Conservation (phyloP, 1,140 invertebrate species). For the Microvelia longipes region DNA sequence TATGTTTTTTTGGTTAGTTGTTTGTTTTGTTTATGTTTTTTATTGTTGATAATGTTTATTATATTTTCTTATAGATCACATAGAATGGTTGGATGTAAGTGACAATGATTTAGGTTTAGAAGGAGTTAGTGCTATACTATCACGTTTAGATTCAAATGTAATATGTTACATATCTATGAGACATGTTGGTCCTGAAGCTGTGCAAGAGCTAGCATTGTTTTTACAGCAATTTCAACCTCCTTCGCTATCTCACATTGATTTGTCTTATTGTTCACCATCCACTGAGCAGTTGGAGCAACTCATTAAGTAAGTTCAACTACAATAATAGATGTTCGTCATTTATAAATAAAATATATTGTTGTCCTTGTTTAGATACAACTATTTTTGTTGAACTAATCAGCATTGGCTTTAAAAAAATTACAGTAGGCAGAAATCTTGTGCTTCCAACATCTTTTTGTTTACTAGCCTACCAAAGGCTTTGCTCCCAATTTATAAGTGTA, state of each 20-base stretch:
- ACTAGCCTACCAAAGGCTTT: too few species aligned
- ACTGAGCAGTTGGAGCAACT: slow-evolving; percentile 1
- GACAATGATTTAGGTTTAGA: slow-evolving; percentile 16
- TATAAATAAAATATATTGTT: too few species aligned
- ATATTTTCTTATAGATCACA: slow-evolving; percentile 3
- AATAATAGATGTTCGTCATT: too few species aligned
- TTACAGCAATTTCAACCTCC: slow-evolving; percentile 8
- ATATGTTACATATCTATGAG: slow-evolving; percentile 8
- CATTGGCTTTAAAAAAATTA: too few species aligned
- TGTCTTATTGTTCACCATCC: slow-evolving; percentile 8
- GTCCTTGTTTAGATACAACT: too few species aligned
- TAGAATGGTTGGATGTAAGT: slow-evolving; percentile 13
- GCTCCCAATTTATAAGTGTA: too few species aligned
- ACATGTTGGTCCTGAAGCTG: slow-evolving; percentile 4
- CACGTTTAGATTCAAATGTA: slow-evolving; percentile 2
- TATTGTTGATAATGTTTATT: too few species aligned
- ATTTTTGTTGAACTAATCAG: too few species aligned
- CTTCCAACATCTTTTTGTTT: too few species aligned
- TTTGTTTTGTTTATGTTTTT: too few species aligned
- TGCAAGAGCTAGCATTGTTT: slow-evolving; percentile 11
- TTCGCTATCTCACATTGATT: slow-evolving; percentile 4
- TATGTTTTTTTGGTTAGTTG: too few species aligned
- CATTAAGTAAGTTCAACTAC: slow-evolving; percentile 7
- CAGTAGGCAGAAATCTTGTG: too few species aligned
- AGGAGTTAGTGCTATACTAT: slow-evolving; percentile 13